A percentile compares a stretch with the other conserved stretches of the same genome.
phyloP scores from a whole-genome alignment of 2,113 vertebrate genomes.

The Choloepus hoffmanni region DNA sequence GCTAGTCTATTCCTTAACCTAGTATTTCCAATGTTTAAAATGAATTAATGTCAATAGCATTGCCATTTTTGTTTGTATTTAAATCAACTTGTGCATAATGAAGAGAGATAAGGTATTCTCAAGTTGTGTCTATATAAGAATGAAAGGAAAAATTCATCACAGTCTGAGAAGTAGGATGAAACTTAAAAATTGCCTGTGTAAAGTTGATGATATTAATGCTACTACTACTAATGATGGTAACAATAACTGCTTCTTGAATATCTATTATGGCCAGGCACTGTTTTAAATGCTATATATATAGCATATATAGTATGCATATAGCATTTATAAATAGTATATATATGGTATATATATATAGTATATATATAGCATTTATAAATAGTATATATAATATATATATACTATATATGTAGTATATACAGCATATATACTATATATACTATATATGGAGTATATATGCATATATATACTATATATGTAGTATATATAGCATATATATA shows the following conservation, averaged over 20 bases:
- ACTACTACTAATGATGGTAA: background rate
- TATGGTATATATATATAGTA: no score
- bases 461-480: no score
- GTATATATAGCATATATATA: no score
- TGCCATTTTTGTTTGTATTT: background rate
- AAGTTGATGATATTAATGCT: background rate
- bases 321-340: no score
- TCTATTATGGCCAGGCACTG: background rate
- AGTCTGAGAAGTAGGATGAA: background rate
- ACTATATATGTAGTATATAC: no score
- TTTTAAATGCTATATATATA: background rate
- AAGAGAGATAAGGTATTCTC: background rate
- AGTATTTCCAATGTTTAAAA: slow-evolving; percentile 54
- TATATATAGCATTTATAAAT: no score
- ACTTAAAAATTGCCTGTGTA: background rate
- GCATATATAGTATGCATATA: no score
- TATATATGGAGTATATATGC: no score
- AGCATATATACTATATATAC: no score
- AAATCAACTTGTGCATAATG: background rate
- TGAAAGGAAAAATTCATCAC: background rate
- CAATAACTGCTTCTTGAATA: background rate
- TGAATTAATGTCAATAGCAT: slow-evolving; percentile 22
- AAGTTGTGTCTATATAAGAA: background rate
- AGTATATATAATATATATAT: no score
- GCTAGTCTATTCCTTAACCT: background rate